Base-by-base conservation (phyloP, 2,888 invertebrate species). In the Agrypnus murinus region DNA sequence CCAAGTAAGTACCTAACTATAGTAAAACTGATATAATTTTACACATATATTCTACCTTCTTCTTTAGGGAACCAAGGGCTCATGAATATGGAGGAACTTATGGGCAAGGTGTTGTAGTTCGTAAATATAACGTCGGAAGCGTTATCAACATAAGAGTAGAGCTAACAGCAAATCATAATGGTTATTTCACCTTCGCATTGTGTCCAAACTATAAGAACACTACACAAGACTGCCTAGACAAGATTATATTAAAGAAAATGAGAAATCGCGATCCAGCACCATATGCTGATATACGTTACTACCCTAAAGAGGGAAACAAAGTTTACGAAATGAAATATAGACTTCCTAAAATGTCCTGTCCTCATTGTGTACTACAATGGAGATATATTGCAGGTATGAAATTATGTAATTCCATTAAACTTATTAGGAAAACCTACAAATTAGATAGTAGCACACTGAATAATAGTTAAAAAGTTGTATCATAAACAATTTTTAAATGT, bases 331-430 rank as follows among this genome's bases (percentile, higher is more conserved):
- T 93, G 84, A 84, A 83, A 71, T 86, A 84, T 69, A 78, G 79
- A 55, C 73, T 88, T 40, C 91, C 91, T 0, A 86, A 87, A 79
- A 80, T 95, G 12, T 90, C 91, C 50, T 96, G 96, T 83, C 85
- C 89, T 9, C 95, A 95, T 82, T 96, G 96, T 81, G 90, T 96
- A 2, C 86, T 96, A 68, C 96, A 96, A 81, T 96, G 96, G 96
- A 89, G 92, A 76, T 96, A 96, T 84, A 89, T 94, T 65, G 95
- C 96, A 48, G 95, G 93, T 81, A 58, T 31, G 38, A 10, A 58
- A n/a, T 57, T 10, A 46, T 46, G 25, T 25, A 25, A 25, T 25
- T 25, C 3, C 5, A 25, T 25, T 25, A 5, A 25, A 25, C 5
- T 38, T n/a, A 38, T 38, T 38, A 8, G 12, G 17, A 9, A 46